A percentile compares a stretch with the other conserved stretches of the same genome.
Conservation (phyloP, 1,140 invertebrate species). For the Pseudomyrmex dendroicus region DNA sequence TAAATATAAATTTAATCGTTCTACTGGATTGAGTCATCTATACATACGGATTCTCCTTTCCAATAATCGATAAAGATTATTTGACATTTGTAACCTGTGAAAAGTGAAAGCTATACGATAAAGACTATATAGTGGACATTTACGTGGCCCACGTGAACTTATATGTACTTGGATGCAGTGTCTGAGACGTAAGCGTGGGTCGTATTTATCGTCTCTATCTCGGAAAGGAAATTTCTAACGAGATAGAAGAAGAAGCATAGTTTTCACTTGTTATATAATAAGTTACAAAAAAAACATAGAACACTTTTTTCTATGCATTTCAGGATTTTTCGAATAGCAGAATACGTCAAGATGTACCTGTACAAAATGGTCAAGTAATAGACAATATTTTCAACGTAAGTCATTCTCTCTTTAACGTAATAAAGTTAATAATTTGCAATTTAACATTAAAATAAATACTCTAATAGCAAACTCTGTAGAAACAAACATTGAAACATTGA, state of each 20-base stretch:
- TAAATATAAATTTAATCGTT: neutral
- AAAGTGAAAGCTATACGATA: conserved; percentile 50
- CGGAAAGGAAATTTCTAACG: neutral
- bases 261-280: conserved; percentile 7
- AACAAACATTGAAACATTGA: too few species aligned
- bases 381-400: conserved; percentile 80
- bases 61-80: conserved; percentile 32
- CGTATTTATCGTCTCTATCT: conserved; percentile 20
- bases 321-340: conserved; percentile 29
- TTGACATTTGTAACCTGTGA: conserved; percentile 29
- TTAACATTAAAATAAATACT: neutral
- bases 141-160: neutral
- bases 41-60: conserved; percentile 20
- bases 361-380: conserved; percentile 63
- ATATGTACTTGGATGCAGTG: neutral
- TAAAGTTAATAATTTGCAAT: neutral
- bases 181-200: neutral
- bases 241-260: too few species aligned
- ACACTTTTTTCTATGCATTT: neutral
- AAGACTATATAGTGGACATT: conserved; percentile 1
- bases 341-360: conserved; percentile 10
- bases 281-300: neutral
- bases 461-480: too few species aligned
- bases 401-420: neutral
- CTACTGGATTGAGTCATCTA: neutral